Base-by-base conservation (phyloP, 2,888 invertebrate genomes). In the Apotomis capreana region DNA sequence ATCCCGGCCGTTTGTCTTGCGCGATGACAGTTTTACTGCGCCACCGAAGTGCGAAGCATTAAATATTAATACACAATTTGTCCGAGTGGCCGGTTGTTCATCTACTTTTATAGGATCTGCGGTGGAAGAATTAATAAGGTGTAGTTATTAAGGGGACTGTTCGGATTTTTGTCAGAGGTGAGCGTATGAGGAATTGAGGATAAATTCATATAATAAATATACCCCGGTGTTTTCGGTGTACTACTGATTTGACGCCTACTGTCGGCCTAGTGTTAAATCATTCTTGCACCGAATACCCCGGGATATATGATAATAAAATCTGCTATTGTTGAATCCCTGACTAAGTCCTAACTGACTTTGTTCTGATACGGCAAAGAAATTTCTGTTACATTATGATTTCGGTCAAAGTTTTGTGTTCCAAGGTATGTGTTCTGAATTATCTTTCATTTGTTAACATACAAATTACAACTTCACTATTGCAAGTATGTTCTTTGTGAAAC, bases 41-140 rank as follows among this genome's bases (percentile, higher is more conserved):
- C 57, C 78, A 79, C 75, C 76, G 78, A 76, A 85, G 90, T 89
- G 91, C 85, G 90, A 89, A 89, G 88, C 90, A 91, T 92, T 89
- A 92, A 92, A 92, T 92, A 92, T 92, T 92, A 92, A 92, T 92
- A 92, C 92, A 92, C 92, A 91, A 92, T 92, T 91, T 92, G 92
- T 91, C 89, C 91, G 85, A 92, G 92, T 91, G 89, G 89, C 86
- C 85, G 85, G 83, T 84, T 84, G 85, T 87, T 91, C 90, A 92
- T 92, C 92, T 87, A 87, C 87, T 92, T 91, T 91, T 91, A 91
- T 91, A 85, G 86, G 86, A 85, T 87, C 84, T 82, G 76, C 78
- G 74, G 76, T 74, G 85, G 89, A 91, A 90, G 92, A 88, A 91
- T 92, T 90, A 83, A 80, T 79, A 74, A 71, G 65, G 70, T 70